Evolutionary conservation across 2,113 vertebrate genomes (phyloP), one percentile per base, ranked within the genome.

Genomic region (Falco punctatus): DNA sequence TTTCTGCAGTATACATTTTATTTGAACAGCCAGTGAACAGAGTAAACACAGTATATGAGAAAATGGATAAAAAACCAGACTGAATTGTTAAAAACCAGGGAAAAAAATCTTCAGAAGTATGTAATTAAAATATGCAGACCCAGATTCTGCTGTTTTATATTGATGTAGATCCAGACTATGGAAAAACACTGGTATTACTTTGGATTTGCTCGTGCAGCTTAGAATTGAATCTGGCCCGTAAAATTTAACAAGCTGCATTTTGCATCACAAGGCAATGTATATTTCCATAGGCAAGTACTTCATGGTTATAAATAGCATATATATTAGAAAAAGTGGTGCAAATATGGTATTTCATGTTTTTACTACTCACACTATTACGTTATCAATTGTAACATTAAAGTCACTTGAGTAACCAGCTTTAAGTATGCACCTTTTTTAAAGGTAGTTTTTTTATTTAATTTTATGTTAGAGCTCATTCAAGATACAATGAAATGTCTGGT

Each of bases 201-300:
- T 84, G 46, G 35, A 58, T 82, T 95, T 91, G 32, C 19, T 79
- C 4, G 0, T 49, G 40, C 27, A 85, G 24, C 13, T 95, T 86
- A 91, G 52, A 85, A 73, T 11, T 81, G 67, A 96, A 91, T 87
- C 77, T 92, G 91, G 73, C 40, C 57, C 0, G 4, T 89, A 94
- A 94, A 94, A 84, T 94, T 88, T 96, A 87, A 94, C 86, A 89
- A 62, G 59, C 20, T 74, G 17, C 17, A 49, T 92, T 96, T 88
- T 93, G 22, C 40, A 75, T 93, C 6, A 14, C 44, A 71, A 40
- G 14, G 9, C 17, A 71, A 30, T 51, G 23, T 77, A 27, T 61
- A 69, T 72, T 89, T 88, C 81, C 49, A 71, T 35, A 69, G 33
- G n/a, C 38, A 90, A 59, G n/a, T 75, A 74, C 24, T 54, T 73